Conservation (phyloP, 2,113 vertebrate species). For the Phyllostomus discolor region DNA sequence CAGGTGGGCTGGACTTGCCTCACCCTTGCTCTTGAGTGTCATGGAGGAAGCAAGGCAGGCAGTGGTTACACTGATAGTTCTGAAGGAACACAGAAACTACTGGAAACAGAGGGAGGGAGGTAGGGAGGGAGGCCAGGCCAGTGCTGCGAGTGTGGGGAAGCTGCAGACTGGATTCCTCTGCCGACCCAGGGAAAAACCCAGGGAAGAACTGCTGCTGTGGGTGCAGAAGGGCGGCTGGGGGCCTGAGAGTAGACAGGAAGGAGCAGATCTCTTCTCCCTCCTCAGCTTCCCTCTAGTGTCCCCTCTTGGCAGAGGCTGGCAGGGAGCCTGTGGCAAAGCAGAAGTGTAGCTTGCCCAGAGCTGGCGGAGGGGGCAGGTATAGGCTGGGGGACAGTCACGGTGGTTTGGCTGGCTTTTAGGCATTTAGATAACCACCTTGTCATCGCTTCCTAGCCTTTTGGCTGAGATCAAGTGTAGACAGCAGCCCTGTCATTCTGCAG, state of each 20-base stretch:
- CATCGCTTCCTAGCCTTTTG: background rate
- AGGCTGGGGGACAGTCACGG: background rate
- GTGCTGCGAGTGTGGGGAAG: background rate
- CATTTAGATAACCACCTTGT: background rate
- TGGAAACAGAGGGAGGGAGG: background rate
- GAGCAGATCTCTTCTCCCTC: background rate
- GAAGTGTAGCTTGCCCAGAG: background rate
- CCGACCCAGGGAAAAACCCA: rapidly evolving
- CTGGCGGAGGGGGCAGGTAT: background rate
- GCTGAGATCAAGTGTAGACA: background rate
- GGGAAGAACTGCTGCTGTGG: background rate
- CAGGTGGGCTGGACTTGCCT: background rate
- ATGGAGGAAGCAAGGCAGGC: background rate
- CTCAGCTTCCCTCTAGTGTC: background rate
- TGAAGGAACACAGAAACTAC: background rate
- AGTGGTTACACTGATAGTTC: background rate
- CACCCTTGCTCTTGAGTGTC: background rate
- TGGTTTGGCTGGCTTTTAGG: background rate
- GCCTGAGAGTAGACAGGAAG: background rate
- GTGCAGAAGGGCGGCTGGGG: background rate
- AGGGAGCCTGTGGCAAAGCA: background rate
- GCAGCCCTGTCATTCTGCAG: background rate
- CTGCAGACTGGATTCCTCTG: background rate
- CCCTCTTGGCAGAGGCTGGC: background rate
- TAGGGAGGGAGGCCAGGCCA: background rate